These are phyloP conservation scores for Atrichornis clamosus DNA, from an alignment of 2,113 vertebrate genomes.

Conservation along the genomic window DNA sequence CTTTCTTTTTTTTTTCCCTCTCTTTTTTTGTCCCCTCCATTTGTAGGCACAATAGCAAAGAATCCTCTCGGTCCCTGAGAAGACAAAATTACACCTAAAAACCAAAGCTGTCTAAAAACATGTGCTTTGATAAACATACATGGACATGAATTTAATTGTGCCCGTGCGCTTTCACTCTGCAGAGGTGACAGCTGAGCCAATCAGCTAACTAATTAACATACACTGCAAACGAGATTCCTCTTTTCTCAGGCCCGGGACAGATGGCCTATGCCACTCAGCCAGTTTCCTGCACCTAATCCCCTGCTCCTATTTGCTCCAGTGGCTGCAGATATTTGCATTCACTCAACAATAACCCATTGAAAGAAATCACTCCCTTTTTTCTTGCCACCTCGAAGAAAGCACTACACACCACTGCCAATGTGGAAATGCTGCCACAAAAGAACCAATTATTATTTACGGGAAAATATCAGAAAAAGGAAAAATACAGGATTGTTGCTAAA, in stretches of 20 bases:
- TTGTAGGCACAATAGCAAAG: conserved; percentile 15
- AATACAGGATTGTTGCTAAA: neutral
- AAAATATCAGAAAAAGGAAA: conserved; percentile 8
- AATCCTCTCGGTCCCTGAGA: neutral
- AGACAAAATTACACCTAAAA: conserved; percentile 49
- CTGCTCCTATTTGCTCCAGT: conserved; percentile 66
- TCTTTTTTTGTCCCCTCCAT: conserved; percentile 4
- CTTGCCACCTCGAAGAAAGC: conserved; percentile 55
- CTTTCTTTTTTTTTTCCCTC: neutral
- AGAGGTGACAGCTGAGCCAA: conserved; percentile 71
- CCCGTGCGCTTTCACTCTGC: conserved; percentile 31
- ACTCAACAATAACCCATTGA: conserved; percentile 69
- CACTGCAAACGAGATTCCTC: conserved; percentile 67
- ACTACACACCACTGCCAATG: neutral
- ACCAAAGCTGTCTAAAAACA: neutral
- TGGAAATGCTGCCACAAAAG: conserved; percentile 50
- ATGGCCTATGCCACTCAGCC: conserved; percentile 73
- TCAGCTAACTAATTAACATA: conserved; percentile 71
- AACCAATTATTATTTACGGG: conserved; percentile 50
- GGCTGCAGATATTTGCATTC: conserved; percentile 69
- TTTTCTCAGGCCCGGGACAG: conserved; percentile 72
- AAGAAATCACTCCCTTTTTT: conserved; percentile 61
- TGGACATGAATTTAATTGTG: conserved; percentile 57
- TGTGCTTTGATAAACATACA: conserved; percentile 50
- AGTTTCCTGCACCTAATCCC: conserved; percentile 64